These are phyloP conservation scores for Dreissena rostriformis DNA, from an alignment of 1,140 invertebrate species.

Conservation along the genomic window DNA sequence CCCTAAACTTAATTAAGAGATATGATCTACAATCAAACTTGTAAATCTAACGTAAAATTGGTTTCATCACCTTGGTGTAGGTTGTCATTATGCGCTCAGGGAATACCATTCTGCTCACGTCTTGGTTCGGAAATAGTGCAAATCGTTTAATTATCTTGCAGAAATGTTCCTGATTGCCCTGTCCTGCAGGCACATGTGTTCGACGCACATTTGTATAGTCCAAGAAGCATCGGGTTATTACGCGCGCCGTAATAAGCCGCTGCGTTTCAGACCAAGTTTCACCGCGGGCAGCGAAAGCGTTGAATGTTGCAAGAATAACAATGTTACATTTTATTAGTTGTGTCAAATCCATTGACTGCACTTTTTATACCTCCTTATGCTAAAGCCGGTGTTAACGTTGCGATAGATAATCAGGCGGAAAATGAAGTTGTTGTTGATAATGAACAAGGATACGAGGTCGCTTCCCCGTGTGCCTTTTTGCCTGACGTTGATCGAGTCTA, in stretches of 20 bases:
- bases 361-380: constrained; percentile 16
- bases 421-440: constrained; percentile 30
- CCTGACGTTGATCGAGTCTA: no score
- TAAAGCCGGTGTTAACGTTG: neutral
- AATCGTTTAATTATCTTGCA: constrained; percentile 5
- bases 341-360: constrained; percentile 44
- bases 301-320: neutral
- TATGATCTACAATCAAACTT: constrained; percentile 27
- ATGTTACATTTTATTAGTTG: constrained; percentile 30
- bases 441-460: no score
- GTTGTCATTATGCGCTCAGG: no score
- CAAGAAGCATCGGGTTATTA: no score
- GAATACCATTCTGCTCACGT: neutral
- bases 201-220: no score
- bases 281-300: neutral
- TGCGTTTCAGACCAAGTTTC: no score
- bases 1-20: constrained; percentile 50
- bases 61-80: constrained; percentile 11
- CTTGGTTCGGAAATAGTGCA: neutral
- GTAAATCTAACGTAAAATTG: constrained; percentile 22
- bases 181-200: no score
- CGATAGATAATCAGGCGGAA: constrained; percentile 12
- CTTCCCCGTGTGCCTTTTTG: no score
- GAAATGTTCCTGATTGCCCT: neutral
- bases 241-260: no score